Evolutionary conservation across 2,797 vertebrate genomes (phyloP).

Genomic region (Sebastes itinus): DNA sequence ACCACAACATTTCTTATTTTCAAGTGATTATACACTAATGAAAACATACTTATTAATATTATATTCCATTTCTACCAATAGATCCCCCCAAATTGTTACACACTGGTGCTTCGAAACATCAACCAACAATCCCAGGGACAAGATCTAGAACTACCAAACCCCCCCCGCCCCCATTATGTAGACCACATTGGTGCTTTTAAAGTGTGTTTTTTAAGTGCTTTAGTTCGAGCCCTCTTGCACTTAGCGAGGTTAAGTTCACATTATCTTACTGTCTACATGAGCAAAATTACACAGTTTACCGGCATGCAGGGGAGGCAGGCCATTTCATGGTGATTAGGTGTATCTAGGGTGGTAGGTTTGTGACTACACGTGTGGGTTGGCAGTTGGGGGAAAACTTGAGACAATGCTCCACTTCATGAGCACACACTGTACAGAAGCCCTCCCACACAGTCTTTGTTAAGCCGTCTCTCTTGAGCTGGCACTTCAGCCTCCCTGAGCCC

Average conservation of each 20-base stretch:
- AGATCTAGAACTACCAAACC: not conserved
- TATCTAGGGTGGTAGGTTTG: constrained; percentile 60
- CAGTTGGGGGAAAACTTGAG: constrained; percentile 60
- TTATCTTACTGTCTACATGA: constrained; percentile 42
- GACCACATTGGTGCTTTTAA: not conserved
- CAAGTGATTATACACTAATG: too few species aligned
- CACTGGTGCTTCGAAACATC: not conserved
- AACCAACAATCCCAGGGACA: constrained; percentile 3
- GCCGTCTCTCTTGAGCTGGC: constrained; percentile 69
- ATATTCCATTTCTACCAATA: too few species aligned
- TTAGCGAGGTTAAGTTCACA: constrained; percentile 42
- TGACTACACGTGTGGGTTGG: constrained; percentile 70
- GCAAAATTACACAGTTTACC: constrained; percentile 52
- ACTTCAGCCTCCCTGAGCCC: constrained; percentile 74
- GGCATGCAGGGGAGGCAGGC: constrained; percentile 31
- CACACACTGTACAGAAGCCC: constrained; percentile 65
- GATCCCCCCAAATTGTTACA: too few species aligned
- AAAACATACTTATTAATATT: too few species aligned
- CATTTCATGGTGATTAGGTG: constrained; percentile 66
- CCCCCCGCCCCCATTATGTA: accelerated
- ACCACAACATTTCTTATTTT: too few species aligned
- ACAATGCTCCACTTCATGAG: constrained; percentile 73
- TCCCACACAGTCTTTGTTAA: constrained; percentile 78
- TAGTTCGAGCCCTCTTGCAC: constrained; percentile 20
- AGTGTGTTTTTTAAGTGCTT: constrained; percentile 42